Evolutionary conservation across 37 sponge, comb jelly and placozoan genomes (phyloP), one percentile per base, ranked within the genome.

Genomic region (Tethya wilhelma): DNA sequence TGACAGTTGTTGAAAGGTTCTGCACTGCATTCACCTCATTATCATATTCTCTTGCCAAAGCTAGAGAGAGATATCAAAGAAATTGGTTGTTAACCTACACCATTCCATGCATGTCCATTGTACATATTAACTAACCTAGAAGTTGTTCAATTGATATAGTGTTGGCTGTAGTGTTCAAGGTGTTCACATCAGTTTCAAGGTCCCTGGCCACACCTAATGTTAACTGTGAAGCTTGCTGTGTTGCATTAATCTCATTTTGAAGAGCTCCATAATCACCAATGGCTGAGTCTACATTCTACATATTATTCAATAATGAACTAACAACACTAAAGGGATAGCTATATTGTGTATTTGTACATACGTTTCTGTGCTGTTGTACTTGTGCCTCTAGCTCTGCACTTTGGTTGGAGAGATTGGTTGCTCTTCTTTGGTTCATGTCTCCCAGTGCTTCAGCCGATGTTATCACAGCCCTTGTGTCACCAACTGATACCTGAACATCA

Each of bases 1-100:
- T 22, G 22, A 44, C 64, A n/a, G 5, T 0, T 19, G 32, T 28
- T 57, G 28, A 11, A 74, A 55, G 1, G n/a, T 46, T 30, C 17
- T 53, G 25, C 40, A 74, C 68, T 43, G 12, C 11, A 9, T 5
- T 12, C 41, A 26, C 36, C 39, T 86, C 79, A 42, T 30, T 31
- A 6, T 38, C n/a, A 44, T 78, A 78, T 36, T 44, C 56, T 46
- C 22, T 37, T 32, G 73, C 22, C 23, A 86, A 56, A 6, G 71
- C 79, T 78, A 71, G 56, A 17, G 0, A 67, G 11, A 9, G 4
- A 20, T 31, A 30, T 25, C 64, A 19, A 14, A 8, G 8, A 62
- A 7, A 19, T 25, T 7, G 29, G 7, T 62, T 25, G 30, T 62
- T 62, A 62, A 25, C 8, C n/a, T 14, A 25, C 20, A 62, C 64